A percentile compares a stretch with the other conserved stretches of the same genome.
Conservation (phyloP, 2,797 vertebrate genomes). For the Bufotes viridis region DNA sequence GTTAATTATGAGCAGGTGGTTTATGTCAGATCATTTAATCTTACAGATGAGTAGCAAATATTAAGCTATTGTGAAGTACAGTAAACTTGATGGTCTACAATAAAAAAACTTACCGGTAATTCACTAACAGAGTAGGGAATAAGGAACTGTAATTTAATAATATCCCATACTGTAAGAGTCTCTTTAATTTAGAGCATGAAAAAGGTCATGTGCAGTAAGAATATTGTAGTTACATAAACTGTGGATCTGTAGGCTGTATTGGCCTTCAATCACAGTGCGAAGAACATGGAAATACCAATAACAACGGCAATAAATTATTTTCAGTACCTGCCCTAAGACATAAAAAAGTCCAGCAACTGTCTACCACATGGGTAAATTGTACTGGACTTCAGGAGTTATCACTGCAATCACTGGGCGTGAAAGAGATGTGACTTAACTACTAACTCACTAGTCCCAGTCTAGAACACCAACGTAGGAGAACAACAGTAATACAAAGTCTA, state of each 20-base stretch:
- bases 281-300: background rate
- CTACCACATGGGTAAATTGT: background rate
- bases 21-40: conserved; percentile 17
- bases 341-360: background rate
- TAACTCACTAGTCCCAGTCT: background rate
- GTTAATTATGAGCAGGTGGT: conserved; percentile 10
- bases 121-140: background rate
- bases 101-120: background rate
- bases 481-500: background rate
- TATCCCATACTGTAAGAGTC: background rate
- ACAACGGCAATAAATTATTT: background rate
- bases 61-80: background rate
- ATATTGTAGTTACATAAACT: background rate
- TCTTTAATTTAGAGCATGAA: background rate
- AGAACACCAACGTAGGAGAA: background rate
- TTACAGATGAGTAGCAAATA: background rate
- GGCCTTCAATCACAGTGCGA: background rate
- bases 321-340: background rate
- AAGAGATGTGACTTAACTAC: background rate
- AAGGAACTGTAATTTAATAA: too few relatives aligned
- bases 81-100: background rate
- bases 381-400: background rate
- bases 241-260: background rate
- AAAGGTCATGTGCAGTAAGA: background rate
- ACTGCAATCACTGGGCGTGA: background rate